These are phyloP conservation scores for Metacarcinus magister DNA, from an alignment of 2,888 invertebrate species.

Conservation along the genomic window DNA sequence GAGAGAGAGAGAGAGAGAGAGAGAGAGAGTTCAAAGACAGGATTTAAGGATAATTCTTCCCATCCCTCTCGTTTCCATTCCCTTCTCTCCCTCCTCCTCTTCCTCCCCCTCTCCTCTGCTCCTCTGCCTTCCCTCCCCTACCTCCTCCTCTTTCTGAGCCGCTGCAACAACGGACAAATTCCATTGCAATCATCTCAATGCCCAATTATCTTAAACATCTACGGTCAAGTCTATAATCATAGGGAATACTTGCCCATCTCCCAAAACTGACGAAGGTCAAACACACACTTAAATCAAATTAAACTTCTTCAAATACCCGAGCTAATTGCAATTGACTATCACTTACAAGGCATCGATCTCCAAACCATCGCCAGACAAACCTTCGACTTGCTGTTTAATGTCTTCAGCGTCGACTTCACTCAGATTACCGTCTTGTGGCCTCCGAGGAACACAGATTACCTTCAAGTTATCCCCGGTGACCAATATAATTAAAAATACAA, in stretches of 20 bases:
- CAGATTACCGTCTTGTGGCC: not conserved
- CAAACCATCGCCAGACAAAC: not conserved
- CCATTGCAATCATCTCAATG: conserved; percentile 66
- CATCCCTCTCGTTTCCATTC: not conserved
- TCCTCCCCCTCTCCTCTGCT: not conserved
- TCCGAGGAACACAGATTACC: conserved; percentile 57
- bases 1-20: conserved; percentile 51
- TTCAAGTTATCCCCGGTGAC: conserved; percentile 55
- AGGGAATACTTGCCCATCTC: conserved; percentile 50
- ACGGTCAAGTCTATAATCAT: conserved; percentile 67
- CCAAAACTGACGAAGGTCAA: conserved; percentile 72
- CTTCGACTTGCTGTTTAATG: conserved; percentile 46
- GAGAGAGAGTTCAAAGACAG: conserved; percentile 46
- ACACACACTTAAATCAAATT: conserved; percentile 76
- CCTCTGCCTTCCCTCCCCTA: not conserved
- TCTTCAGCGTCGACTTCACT: conserved; percentile 50
- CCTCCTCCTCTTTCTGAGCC: not conserved
- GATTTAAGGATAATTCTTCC: conserved; percentile 34
- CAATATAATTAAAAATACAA: conserved; percentile 70
- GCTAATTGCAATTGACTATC: conserved; percentile 77
- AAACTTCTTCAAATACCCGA: conserved; percentile 75
- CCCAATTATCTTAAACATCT: conserved; percentile 77
- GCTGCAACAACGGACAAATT: conserved; percentile 58
- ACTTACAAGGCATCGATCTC: conserved; percentile 77
- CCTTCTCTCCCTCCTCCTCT: not conserved